These are phyloP conservation scores for Drosophila colorata DNA, from an alignment of 2,888 invertebrate genomes.

Conservation along the genomic window DNA sequence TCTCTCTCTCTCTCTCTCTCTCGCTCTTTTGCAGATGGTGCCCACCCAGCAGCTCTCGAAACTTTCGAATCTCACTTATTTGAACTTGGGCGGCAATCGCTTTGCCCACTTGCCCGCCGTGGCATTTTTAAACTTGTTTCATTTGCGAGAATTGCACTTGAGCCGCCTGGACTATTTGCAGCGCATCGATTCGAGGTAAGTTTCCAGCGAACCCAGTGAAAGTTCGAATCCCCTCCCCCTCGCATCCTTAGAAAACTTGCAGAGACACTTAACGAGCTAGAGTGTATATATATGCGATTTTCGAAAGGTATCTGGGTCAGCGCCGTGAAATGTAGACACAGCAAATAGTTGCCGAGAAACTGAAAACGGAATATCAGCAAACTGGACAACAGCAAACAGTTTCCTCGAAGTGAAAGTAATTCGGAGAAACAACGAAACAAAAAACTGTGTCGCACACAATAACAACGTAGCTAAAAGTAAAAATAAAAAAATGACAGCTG, in stretches of 20 bases:
- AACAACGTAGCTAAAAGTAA: not conserved
- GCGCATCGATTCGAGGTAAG: conserved; percentile 89
- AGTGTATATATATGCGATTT: conserved; percentile 19
- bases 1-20: not conserved
- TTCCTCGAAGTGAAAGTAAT: conserved; percentile 25
- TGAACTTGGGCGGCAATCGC: conserved; percentile 92
- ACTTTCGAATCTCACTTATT: conserved; percentile 90
- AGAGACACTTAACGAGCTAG: conserved; percentile 19
- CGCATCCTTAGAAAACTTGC: conserved; percentile 4
- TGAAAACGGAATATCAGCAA: conserved; percentile 27
- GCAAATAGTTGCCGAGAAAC: conserved; percentile 34
- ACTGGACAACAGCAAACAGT: conserved; percentile 33
- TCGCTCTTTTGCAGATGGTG: conserved; percentile 85
- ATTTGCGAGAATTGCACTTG: conserved; percentile 91
- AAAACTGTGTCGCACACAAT: not conserved
- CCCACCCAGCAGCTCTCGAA: conserved; percentile 92
- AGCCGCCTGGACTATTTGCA: conserved; percentile 89
- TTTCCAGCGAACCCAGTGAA: conserved; percentile 41
- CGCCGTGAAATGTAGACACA: conserved; percentile 17
- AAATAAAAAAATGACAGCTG: not conserved
- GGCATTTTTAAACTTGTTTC: conserved; percentile 93
- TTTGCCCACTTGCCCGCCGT: conserved; percentile 90
- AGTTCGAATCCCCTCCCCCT: conserved; percentile 15
- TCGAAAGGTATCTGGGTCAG: conserved; percentile 47
- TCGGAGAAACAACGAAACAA: conserved; percentile 5